Conservation (phyloP, 2,888 invertebrate species). For the Limnephilus auricula region DNA sequence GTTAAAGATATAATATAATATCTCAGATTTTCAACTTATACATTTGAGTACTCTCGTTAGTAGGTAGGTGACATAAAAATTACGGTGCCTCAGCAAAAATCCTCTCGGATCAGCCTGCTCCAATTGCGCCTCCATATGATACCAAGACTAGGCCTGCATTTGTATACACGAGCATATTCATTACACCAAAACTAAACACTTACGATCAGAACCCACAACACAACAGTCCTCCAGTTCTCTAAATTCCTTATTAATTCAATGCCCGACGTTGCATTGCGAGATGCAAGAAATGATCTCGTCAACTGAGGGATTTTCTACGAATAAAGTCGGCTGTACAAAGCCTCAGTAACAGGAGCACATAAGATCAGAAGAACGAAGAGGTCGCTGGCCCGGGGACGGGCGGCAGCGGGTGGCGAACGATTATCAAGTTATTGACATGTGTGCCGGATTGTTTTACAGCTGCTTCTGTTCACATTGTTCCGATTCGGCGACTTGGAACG, state of each 20-base stretch:
- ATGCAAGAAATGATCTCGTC: neutral
- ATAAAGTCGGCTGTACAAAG: slow-evolving; percentile 22
- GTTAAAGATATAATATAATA: neutral
- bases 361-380: neutral
- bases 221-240: neutral
- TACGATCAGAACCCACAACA: neutral
- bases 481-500: slow-evolving; percentile 21
- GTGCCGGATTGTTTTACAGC: slow-evolving; percentile 16
- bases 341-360: neutral
- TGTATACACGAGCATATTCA: neutral
- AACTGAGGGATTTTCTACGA: slow-evolving; percentile 8
- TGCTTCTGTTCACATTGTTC: slow-evolving; percentile 24
- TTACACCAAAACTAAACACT: neutral
- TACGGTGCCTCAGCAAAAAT: neutral
- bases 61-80: neutral
- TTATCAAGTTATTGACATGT: slow-evolving; percentile 13
- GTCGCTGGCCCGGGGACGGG: neutral
- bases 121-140: neutral
- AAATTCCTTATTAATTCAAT: neutral
- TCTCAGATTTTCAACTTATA: neutral
- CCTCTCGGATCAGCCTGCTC: neutral
- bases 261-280: slow-evolving; percentile 10
- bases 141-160: neutral
- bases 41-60: neutral
- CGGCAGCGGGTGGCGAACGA: slow-evolving; percentile 28